A percentile compares a stretch with the other conserved stretches of the same genome.
These are phyloP conservation scores for Octopus sinensis DNA, from an alignment of 1,140 invertebrate genomes.

Conservation along the genomic window DNA sequence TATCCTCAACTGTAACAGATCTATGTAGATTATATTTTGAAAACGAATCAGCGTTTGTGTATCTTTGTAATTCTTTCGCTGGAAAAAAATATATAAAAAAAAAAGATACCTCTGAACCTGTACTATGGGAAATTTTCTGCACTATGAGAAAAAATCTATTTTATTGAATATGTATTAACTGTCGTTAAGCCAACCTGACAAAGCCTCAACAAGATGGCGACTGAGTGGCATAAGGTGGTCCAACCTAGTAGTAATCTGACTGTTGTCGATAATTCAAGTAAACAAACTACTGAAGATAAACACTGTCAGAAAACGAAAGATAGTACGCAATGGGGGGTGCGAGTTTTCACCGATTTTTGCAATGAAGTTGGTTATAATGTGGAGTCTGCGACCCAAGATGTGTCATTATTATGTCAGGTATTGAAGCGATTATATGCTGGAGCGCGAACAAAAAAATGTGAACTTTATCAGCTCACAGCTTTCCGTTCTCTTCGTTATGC, in stretches of 20 bases:
- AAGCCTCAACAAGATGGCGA: not conserved
- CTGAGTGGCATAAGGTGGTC: not conserved
- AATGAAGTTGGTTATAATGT: not conserved
- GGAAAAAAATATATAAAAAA: too few species aligned
- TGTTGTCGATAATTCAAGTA: not conserved
- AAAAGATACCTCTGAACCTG: too few species aligned
- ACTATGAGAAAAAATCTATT: constrained; percentile 1
- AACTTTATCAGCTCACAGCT: not conserved
- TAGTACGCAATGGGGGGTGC: not conserved
- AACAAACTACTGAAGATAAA: not conserved
- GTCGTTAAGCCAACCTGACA: not conserved
- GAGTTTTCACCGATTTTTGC: not conserved
- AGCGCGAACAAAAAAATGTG: not conserved
- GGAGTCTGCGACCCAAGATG: not conserved
- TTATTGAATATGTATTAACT: not conserved
- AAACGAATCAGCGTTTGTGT: too few species aligned
- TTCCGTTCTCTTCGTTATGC: constrained; percentile 13
- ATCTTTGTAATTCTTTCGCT: too few species aligned
- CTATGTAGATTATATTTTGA: too few species aligned
- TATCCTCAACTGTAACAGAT: too few species aligned
- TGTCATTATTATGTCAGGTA: not conserved
- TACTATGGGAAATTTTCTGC: not conserved
- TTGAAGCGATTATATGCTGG: not conserved
- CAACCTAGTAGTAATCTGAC: not conserved
- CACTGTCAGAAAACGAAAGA: not conserved